These are phyloP conservation scores for Pelobates fuscus DNA, from an alignment of 2,113 vertebrate species.

Conservation along the genomic window DNA sequence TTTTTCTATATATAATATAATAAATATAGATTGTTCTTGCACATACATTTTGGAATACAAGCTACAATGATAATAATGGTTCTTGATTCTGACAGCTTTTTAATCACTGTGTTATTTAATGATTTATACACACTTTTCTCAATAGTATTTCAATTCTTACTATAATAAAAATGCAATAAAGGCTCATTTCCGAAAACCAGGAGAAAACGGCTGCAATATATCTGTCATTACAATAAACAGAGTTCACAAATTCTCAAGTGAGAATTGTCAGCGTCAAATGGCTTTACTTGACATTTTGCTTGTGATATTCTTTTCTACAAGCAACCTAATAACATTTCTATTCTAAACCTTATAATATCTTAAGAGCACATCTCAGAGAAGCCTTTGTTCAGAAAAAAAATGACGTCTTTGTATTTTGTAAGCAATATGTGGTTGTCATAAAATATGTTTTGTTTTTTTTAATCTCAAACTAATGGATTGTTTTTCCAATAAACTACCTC, in stretches of 20 bases:
- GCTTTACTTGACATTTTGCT: constrained; percentile 46
- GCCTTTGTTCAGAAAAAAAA: constrained; percentile 9
- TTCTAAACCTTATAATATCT: constrained; percentile 25
- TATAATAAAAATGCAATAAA: constrained; percentile 16
- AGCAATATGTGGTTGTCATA: constrained; percentile 20
- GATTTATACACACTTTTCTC: constrained; percentile 19
- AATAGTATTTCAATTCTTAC: constrained; percentile 7
- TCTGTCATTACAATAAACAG: constrained; percentile 39
- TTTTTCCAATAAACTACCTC: no score
- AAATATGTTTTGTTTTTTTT: no score
- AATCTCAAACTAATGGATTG: no score
- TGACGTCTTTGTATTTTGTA: constrained; percentile 8
- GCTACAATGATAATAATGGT: no score
- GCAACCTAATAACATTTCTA: constrained; percentile 42
- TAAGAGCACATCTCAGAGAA: constrained; percentile 1
- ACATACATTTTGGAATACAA: no score
- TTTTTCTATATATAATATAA: no score
- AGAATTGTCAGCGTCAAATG: constrained; percentile 39
- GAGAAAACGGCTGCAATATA: constrained; percentile 39
- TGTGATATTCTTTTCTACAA: constrained; percentile 25
- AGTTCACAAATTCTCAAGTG: constrained; percentile 28
- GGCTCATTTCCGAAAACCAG: constrained; percentile 43
- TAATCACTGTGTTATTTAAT: constrained; percentile 49
- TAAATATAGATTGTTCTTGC: no score
- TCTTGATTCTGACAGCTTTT: neutral